Evolutionary conservation across 1,140 invertebrate genomes (phyloP).

Genomic region (Alviniconcha marisindica): DNA sequence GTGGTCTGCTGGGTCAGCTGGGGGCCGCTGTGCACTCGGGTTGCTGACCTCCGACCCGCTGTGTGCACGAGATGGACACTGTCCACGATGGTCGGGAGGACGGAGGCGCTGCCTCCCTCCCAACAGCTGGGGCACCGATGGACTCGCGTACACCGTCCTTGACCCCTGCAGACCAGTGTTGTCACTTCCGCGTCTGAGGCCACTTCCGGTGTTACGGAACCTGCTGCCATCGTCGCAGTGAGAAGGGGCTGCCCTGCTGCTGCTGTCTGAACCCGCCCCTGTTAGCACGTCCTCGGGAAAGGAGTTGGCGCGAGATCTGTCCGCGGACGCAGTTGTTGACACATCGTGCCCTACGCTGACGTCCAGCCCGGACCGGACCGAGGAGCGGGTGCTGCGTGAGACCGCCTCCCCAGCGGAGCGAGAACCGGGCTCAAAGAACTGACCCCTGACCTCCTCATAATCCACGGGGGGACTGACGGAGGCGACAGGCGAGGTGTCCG

Average conservation of each 20-base stretch:
- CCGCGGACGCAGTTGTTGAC: too few relatives aligned
- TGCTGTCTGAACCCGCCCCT: too few relatives aligned
- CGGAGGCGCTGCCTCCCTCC: too few relatives aligned
- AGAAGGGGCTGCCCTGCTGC: too few relatives aligned
- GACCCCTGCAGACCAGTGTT: background rate
- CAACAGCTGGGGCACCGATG: background rate
- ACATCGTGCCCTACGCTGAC: background rate
- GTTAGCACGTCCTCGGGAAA: too few relatives aligned
- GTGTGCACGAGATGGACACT: background rate
- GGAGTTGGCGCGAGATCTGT: too few relatives aligned
- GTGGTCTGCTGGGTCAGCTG: background rate
- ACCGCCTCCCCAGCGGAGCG: background rate
- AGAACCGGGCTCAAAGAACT: background rate
- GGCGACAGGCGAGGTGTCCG: background rate
- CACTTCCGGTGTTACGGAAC: background rate
- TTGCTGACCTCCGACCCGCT: background rate
- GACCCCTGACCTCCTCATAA: background rate
- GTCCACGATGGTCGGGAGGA: background rate
- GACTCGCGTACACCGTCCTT: background rate
- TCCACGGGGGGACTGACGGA: background rate
- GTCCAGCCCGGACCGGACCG: slow-evolving; percentile 10
- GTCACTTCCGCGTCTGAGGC: background rate
- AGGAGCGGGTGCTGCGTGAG: background rate
- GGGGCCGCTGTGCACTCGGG: background rate
- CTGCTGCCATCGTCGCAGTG: background rate